A percentile compares a stretch with the other conserved stretches of the same genome.
Evolutionary conservation across 2,797 vertebrate species (phyloP).

Genomic region (Siniperca undulata): DNA sequence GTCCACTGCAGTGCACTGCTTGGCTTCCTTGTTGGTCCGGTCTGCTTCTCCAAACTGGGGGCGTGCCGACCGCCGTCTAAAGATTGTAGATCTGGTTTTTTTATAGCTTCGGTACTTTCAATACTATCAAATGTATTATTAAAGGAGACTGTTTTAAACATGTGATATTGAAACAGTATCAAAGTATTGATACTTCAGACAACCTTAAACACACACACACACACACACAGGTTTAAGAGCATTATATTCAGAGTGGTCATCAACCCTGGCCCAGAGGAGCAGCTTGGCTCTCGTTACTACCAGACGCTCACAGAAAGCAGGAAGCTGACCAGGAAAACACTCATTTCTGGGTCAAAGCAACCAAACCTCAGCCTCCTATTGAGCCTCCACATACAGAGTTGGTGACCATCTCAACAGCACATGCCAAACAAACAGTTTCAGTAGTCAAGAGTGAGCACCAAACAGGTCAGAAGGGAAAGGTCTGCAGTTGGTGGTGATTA

Average conservation of each 20-base stretch:
- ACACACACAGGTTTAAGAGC: background rate
- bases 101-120: no score
- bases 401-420: conserved; percentile 38
- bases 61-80: no score
- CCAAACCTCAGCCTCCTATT: background rate
- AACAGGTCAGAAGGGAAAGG: conserved; percentile 73
- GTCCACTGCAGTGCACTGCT: no score
- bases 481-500: conserved; percentile 62
- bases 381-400: conserved; percentile 30
- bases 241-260: conserved; percentile 39
- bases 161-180: no score
- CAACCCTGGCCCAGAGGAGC: conserved; percentile 32
- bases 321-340: background rate
- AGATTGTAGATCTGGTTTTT: no score
- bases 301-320: background rate
- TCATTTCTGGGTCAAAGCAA: background rate
- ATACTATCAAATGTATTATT: no score
- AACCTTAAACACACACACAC: background rate
- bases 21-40: no score
- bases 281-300: background rate
- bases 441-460: conserved; percentile 59
- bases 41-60: no score
- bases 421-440: conserved; percentile 45
- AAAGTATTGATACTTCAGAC: no score
- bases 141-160: no score